These are phyloP conservation scores for Odontomyia ornata DNA, from an alignment of 2,888 invertebrate genomes.

Conservation along the genomic window DNA sequence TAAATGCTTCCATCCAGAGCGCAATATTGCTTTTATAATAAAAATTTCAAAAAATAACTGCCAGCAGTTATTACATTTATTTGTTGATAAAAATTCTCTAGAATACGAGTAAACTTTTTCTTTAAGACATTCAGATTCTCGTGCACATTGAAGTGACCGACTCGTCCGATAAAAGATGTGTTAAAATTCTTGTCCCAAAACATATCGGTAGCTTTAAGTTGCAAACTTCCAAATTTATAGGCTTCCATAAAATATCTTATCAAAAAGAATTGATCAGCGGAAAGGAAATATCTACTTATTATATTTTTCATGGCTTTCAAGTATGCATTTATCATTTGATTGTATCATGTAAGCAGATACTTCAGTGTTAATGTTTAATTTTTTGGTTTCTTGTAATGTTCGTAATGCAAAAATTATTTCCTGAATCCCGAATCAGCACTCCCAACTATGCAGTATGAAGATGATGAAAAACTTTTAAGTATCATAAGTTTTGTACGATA, in stretches of 20 bases:
- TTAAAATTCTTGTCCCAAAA: background rate
- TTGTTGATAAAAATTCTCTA: constrained; percentile 25
- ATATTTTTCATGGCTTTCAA: background rate
- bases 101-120: constrained; percentile 11
- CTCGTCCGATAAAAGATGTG: background rate
- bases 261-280: background rate
- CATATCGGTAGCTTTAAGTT: background rate
- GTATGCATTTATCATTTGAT: background rate
- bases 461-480: background rate
- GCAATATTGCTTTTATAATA: background rate
- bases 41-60: constrained; percentile 10
- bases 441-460: no score
- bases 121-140: background rate
- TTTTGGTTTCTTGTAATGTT: background rate
- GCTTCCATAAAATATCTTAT: background rate
- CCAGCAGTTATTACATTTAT: constrained; percentile 24
- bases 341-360: background rate
- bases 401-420: no score
- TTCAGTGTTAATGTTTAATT: background rate
- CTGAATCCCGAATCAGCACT: no score
- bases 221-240: background rate
- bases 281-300: background rate
- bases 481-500: background rate
- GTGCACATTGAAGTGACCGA: no score
- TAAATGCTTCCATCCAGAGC: constrained; percentile 3